Conservation (phyloP, 2,113 vertebrate species). For the Cyprinus carpio region DNA sequence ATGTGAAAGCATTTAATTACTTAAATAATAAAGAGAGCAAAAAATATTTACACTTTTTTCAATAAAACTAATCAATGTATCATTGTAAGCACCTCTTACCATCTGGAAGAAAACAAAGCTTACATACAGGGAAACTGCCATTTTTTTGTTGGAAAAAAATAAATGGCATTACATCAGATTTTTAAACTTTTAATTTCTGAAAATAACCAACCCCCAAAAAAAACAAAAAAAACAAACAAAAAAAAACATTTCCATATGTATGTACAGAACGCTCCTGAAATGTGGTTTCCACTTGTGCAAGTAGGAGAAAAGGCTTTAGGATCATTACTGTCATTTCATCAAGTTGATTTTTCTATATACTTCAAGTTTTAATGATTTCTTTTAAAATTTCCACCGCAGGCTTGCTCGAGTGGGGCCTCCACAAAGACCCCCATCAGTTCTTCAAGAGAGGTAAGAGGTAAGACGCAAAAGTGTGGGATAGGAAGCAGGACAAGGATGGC, state of each 20-base stretch:
- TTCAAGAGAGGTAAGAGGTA: slow-evolving; percentile 70
- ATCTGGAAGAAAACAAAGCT: slow-evolving; percentile 75
- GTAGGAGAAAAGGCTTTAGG: slow-evolving; percentile 79
- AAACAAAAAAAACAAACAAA: slow-evolving; percentile 35
- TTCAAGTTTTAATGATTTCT: slow-evolving; percentile 76
- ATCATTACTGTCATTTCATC: slow-evolving; percentile 75
- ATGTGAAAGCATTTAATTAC: slow-evolving; percentile 88
- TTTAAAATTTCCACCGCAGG: slow-evolving; percentile 60
- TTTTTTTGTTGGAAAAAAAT: slow-evolving; percentile 69
- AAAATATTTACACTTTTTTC: slow-evolving; percentile 87
- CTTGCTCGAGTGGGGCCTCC: slow-evolving; percentile 24
- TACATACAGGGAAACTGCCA: slow-evolving; percentile 80
- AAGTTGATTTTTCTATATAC: slow-evolving; percentile 73
- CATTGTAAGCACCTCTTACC: slow-evolving; percentile 86
- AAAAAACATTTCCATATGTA: slow-evolving; percentile 65
- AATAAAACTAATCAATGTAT: slow-evolving; percentile 87
- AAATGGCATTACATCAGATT: slow-evolving; percentile 78
- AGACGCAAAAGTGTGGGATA: slow-evolving; percentile 64
- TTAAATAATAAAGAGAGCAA: slow-evolving; percentile 87
- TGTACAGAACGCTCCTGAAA: slow-evolving; percentile 82
- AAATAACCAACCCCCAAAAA: no score
- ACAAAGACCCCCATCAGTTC: slow-evolving; percentile 60
- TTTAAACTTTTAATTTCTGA: slow-evolving; percentile 60
- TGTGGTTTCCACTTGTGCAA: slow-evolving; percentile 72
- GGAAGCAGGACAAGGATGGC: slow-evolving; percentile 69